Evolutionary conservation across 2,888 invertebrate genomes (phyloP), one percentile per base, ranked within the genome.

Genomic region (Schrankia costaestrigalis): DNA sequence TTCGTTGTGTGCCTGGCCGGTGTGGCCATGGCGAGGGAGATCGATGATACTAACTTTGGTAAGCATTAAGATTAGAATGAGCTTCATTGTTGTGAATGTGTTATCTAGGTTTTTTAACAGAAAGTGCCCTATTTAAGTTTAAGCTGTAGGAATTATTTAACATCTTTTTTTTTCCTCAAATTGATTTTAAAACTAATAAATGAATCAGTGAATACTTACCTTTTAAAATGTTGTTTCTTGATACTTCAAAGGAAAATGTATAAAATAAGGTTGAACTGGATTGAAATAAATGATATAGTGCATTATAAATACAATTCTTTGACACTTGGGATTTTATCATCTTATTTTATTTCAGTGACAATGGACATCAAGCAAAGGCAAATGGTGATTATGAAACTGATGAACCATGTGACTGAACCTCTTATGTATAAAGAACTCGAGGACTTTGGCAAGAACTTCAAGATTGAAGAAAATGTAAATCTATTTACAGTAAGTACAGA

Each of bases 401-500:
- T 90, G 35, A 89, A 90, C 65, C 87, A 90, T 33, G 67, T 90
- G 2, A 76, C 79, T 46, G 89, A 85, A 31, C 78, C 79, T 9
- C 71, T 80, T 21, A 77, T 83, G 74, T 82, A 88, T 63, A 79
- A 83, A 46, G 88, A 89, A 8, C 72, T 87, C 30, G 70, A 69
- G 44, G 83, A 86, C 21, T 55, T 78, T 25, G 88, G 82, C 54
- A 72, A 61, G 38, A 78, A 66, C 53, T 88, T 72, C 45, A 79
- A 81, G 35, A 72, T 87, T 27, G 83, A 88, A 46, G 79, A 82
- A 2, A 78, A 81, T 47, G 35, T 73, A 2, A 74, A 82, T 9
- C 45, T 68, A 9, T 88, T 63, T 48, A 72, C 73, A 3, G 84
- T 84, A 55, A 70, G 73, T 63, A 11, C 8, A n/a, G 19, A 19